A percentile compares a stretch with the other conserved stretches of the same genome.
phyloP scores from a whole-genome alignment of 2,797 vertebrate species.

The Merluccius polli region DNA sequence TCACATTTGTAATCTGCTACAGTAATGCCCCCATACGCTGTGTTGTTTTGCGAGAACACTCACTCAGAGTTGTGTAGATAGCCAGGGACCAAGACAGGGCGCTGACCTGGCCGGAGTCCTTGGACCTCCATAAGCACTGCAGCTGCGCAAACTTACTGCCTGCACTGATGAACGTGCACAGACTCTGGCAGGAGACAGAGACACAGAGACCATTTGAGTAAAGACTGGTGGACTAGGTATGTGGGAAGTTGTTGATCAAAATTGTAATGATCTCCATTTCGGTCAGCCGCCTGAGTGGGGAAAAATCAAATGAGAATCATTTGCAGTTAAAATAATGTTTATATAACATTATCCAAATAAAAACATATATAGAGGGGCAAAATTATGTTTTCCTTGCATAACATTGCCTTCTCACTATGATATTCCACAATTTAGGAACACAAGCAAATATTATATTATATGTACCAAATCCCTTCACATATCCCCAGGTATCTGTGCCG shows the following conservation, averaged over 20 bases:
- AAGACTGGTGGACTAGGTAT: background rate
- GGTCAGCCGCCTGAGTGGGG: background rate
- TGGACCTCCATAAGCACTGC: conserved; percentile 80
- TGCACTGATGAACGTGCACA: conserved; percentile 85
- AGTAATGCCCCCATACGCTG: too few species aligned
- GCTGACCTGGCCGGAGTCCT: conserved; percentile 81
- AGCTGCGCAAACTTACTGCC: conserved; percentile 89
- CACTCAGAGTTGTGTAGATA: conserved; percentile 81
- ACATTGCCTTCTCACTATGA: background rate
- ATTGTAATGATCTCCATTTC: background rate
- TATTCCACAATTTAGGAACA: background rate
- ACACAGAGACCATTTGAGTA: background rate
- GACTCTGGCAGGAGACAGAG: conserved; percentile 70
- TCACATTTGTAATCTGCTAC: too few species aligned
- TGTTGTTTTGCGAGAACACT: conserved; percentile 45
- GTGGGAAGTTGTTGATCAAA: background rate
- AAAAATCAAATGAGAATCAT: background rate
- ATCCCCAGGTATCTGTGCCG: background rate
- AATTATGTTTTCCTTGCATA: background rate
- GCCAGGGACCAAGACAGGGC: conserved; percentile 85
- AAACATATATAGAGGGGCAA: background rate
- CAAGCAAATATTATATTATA: background rate
- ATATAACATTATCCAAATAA: background rate
- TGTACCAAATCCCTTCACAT: background rate
- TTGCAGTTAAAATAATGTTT: background rate